Conservation (phyloP, 1,140 invertebrate genomes). For the Tetragnatha versicolor region DNA sequence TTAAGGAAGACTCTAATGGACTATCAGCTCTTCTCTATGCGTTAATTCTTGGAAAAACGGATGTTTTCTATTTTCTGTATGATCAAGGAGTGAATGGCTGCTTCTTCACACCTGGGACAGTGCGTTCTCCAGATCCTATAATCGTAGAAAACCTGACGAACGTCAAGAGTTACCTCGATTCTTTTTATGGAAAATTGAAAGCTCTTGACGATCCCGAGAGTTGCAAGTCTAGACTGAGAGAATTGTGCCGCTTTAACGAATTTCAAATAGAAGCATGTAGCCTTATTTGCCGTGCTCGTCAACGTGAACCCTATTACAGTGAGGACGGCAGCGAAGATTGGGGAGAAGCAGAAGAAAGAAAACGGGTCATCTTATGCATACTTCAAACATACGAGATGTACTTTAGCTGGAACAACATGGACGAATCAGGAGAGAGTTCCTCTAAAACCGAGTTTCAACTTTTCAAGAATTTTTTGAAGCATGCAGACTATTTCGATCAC, state of each 20-base stretch:
- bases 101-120: not conserved
- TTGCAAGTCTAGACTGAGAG: not conserved
- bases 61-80: slow-evolving; percentile 14
- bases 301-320: not conserved
- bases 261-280: slow-evolving; percentile 12
- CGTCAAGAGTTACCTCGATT: not conserved
- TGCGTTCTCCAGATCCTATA: not conserved
- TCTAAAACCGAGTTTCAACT: not conserved
- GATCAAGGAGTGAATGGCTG: slow-evolving; percentile 13
- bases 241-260: not conserved
- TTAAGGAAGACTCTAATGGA: not conserved
- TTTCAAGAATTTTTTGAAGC: not conserved
- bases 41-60: not conserved
- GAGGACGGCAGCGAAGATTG: not conserved
- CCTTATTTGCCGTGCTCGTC: not conserved
- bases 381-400: not conserved
- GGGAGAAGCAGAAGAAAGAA: slow-evolving; percentile 2
- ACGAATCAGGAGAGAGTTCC: not conserved
- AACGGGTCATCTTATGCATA: not conserved
- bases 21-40: slow-evolving; percentile 3
- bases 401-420: not conserved
- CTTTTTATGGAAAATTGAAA: not conserved
- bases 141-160: not conserved
- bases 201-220: not conserved
- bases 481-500: slow-evolving; percentile 1